Base-by-base conservation (phyloP, 1,140 invertebrate species). In the Leucophenga varia region DNA sequence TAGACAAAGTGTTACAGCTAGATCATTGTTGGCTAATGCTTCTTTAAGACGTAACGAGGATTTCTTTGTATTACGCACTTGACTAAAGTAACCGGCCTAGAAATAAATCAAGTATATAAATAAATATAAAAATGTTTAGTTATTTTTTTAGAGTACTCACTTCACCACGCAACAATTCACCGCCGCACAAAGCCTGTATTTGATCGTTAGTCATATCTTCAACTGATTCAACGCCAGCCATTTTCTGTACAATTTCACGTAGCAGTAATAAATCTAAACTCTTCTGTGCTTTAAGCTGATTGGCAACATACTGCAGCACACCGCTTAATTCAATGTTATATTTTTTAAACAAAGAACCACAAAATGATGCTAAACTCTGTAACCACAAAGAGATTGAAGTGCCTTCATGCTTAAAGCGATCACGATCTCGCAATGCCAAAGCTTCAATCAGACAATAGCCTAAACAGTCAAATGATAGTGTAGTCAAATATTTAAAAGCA, bases 221-320 rank as follows among this genome's bases (percentile, higher is more conserved):
- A 6, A 89, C 87, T 4, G 95, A 88, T 79, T 99, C 97, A 50
- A 99, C 94, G 2, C 97, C 97, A 10, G 95, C 91, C 95, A 99
- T 98, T 81, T 98, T 99, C 78, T 97, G 93, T 43, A 99, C 91
- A 57, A 99, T 92, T 79, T 99, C 97, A 77, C 97, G 94, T 35
- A 99, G 77, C 57, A 99, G 89, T 17, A 99, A 78, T 50, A 99
- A 79, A 80, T 98, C 95, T 76, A 95, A 84, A 78, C 93, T 97
- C 78, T 97, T 96, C 56, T 93, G 90, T 20, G 90, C 88, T 77
- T 98, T 98, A 1, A 99, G 81, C 71, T 98, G 91, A 81, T 99
- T 98, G 10, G 92, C 91, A 13, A 99, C 91, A 78, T 97, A 99
- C 73, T 98, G 95, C 57, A 99, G 77, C 37, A 99, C 78, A 12